Conservation (phyloP, 1,140 invertebrate genomes). For the Ladona fulva region DNA sequence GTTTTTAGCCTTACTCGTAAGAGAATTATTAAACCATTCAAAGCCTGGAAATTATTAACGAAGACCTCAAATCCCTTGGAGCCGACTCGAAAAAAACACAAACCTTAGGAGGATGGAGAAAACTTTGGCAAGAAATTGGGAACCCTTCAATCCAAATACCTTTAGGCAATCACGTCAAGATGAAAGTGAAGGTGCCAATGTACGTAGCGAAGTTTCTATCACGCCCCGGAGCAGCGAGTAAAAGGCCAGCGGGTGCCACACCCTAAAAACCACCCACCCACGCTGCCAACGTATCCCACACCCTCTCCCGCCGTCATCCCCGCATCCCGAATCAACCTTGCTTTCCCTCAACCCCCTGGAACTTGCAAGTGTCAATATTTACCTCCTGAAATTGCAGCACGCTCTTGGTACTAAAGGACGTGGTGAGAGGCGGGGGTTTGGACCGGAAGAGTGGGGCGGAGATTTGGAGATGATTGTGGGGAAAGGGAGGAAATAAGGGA, state of each 20-base stretch:
- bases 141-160: neutral
- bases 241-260: neutral
- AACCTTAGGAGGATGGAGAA: neutral
- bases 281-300: neutral
- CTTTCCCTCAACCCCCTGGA: neutral
- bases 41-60: no score
- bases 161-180: neutral
- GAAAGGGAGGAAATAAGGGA: neutral
- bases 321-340: neutral
- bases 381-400: neutral
- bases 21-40: no score
- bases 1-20: no score
- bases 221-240: neutral
- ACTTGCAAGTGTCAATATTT: neutral
- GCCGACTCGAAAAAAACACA: no score
- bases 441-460: neutral
- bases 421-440: neutral
- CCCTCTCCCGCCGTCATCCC: neutral
- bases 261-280: neutral
- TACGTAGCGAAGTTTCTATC: neutral
- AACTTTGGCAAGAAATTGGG: neutral
- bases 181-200: constrained; percentile 4
- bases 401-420: neutral
- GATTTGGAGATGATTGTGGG: neutral
- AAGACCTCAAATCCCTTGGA: no score